Base-by-base conservation (phyloP, 2,797 vertebrate genomes). In the Lithobates pipiens region DNA sequence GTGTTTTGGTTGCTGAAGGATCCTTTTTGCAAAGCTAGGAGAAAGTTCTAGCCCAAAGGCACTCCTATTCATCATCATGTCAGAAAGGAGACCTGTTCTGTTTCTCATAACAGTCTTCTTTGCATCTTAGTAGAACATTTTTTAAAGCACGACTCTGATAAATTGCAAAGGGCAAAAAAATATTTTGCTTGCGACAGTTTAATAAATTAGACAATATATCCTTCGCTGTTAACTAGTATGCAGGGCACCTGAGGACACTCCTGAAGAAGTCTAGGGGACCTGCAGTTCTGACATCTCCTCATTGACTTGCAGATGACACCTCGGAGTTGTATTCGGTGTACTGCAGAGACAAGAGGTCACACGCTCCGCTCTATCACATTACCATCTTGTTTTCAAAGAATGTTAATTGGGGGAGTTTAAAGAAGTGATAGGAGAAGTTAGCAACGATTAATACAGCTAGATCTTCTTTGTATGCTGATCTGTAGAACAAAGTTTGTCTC, bases 281-380 rank as follows among this genome's bases (percentile, higher is more conserved):
- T 42, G 9, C 27, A 27, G 27, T 70, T 44, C 61, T 57, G 21
- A 76, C 57, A 61, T 46, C 57, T 77, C 63, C 82, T 84, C 67
- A 84, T 84, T 77, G 74, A 84, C 82, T 84, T 77, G 74, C 82
- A 84, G 75, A 77, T 77, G 4, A 67, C 65, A 77, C 65, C n/a
- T 77, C 75, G 1, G 36, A 77, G 82, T 84, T 54, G 7, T 77
- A 63, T 84, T 84, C 82, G 34, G 39, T 63, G 82, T 77, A 61
- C 46, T 42, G 57, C 69, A 11, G 65, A 71, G 82, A 84, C 82
- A 63, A 77, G 75, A 84, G 82, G 74, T 84, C 82, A 84, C 44
- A 27, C 32, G 32, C 68, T 77, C 67, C 25, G 67, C 65, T 25
- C 82, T 63, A 29, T 29, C 50, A 25, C 73, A 83, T 83, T 83